phyloP scores from a whole-genome alignment of 2,797 vertebrate genomes.

The Scleropages formosus region DNA sequence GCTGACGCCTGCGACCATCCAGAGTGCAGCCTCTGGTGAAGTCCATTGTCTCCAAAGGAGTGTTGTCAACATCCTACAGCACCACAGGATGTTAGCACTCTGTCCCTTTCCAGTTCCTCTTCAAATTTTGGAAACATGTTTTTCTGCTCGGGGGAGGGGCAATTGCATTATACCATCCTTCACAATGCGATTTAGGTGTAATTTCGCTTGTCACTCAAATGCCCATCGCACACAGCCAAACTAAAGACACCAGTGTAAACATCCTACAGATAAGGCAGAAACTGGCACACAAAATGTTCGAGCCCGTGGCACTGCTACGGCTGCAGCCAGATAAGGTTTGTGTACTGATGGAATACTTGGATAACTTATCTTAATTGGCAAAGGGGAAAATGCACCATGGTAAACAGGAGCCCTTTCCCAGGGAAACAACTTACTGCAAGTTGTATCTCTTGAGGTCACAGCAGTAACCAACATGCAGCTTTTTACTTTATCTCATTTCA shows the following conservation, averaged over 20 bases:
- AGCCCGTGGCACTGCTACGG: slow-evolving; percentile 30
- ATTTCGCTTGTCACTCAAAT: slow-evolving; percentile 32
- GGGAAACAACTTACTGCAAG: slow-evolving; percentile 15
- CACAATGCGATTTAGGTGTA: slow-evolving; percentile 15
- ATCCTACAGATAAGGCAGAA: neutral
- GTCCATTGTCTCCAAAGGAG: slow-evolving; percentile 37
- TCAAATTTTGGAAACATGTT: slow-evolving; percentile 47
- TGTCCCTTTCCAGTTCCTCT: slow-evolving; percentile 38
- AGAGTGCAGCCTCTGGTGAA: slow-evolving; percentile 36
- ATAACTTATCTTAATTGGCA: too few relatives aligned
- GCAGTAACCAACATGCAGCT: slow-evolving; percentile 9
- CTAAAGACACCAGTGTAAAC: slow-evolving; percentile 11
- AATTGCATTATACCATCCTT: slow-evolving; percentile 10
- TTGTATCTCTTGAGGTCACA: neutral
- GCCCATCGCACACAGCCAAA: neutral
- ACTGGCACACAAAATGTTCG: slow-evolving; percentile 9
- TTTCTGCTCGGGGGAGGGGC: slow-evolving; percentile 31
- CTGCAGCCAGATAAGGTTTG: slow-evolving; percentile 29
- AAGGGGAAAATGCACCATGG: too few relatives aligned
- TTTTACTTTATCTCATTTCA: too few relatives aligned
- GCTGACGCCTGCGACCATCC: slow-evolving; percentile 35
- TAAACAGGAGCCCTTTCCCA: neutral
- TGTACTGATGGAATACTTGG: neutral
- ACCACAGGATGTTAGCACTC: slow-evolving; percentile 54
- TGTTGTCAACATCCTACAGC: slow-evolving; percentile 58